Evolutionary conservation across 37 sponge, comb jelly and placozoan genomes (phyloP).

Genomic region (Geodia barretti): DNA sequence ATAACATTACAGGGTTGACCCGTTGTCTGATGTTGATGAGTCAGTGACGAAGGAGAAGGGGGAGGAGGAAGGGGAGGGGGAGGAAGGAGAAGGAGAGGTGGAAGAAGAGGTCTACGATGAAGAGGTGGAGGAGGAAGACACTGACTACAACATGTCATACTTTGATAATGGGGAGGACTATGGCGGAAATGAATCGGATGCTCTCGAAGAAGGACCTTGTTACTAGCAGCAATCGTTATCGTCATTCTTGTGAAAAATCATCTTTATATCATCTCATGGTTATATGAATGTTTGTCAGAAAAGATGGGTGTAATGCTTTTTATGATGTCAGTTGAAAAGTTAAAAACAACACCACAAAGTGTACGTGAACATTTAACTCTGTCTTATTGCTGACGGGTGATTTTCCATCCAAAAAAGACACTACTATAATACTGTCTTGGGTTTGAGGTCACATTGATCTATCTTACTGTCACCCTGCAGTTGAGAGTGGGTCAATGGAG

Average conservation of each 20-base stretch:
- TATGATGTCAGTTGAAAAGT: too few species aligned
- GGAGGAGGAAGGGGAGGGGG: conserved; percentile 3
- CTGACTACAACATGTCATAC: conserved; percentile 76
- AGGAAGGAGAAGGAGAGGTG: conserved; percentile 26
- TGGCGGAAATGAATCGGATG: conserved; percentile 73
- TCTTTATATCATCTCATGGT: neutral
- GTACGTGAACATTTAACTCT: too few species aligned
- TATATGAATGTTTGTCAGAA: too few species aligned
- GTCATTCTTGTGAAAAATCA: neutral
- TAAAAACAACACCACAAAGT: too few species aligned
- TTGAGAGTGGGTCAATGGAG: too few species aligned
- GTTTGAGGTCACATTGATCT: too few species aligned
- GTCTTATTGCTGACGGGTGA: too few species aligned
- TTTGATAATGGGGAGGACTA: conserved; percentile 87
- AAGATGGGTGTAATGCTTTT: too few species aligned
- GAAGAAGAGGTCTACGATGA: conserved; percentile 65
- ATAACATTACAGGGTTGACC: neutral
- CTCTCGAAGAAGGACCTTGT: conserved; percentile 72
- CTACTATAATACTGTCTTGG: too few species aligned
- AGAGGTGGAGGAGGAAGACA: conserved; percentile 64
- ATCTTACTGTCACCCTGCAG: too few species aligned
- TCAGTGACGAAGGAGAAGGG: neutral
- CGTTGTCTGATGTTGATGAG: neutral
- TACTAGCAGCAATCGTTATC: conserved; percentile 25
- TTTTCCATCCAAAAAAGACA: too few species aligned